Conservation (phyloP, 2,113 vertebrate genomes). For the Vulpes ferrilata region DNA sequence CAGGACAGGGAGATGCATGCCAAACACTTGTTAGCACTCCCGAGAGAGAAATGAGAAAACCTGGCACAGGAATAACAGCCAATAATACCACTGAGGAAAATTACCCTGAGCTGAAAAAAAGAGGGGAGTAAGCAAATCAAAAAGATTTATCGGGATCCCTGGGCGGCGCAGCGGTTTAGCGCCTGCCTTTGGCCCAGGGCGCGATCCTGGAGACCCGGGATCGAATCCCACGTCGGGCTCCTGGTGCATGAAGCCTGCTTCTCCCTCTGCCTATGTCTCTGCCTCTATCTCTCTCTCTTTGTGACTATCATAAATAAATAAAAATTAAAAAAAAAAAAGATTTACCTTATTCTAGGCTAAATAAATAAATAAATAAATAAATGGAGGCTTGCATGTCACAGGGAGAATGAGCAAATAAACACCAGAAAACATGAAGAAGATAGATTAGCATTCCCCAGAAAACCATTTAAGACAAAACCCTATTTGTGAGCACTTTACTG, state of each 20-base stretch:
- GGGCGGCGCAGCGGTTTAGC: too few relatives aligned
- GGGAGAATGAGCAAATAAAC: neutral
- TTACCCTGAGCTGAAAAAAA: neutral
- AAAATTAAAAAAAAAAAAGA: too few relatives aligned
- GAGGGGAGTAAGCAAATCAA: neutral
- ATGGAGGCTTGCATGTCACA: neutral
- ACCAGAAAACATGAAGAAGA: neutral
- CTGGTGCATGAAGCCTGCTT: too few relatives aligned
- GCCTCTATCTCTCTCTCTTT: too few relatives aligned
- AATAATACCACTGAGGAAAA: neutral
- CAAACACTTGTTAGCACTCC: neutral
- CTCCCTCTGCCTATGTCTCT: too few relatives aligned
- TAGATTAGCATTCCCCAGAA: neutral
- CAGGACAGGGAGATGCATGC: neutral
- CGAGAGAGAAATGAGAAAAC: neutral
- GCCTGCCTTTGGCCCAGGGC: too few relatives aligned
- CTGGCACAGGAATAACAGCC: neutral
- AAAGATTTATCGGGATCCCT: too few relatives aligned
- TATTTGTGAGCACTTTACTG: neutral
- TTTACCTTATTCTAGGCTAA: neutral
- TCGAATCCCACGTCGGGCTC: too few relatives aligned
- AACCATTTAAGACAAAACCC: neutral
- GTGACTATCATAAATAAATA: too few relatives aligned
- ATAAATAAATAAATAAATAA: neutral
- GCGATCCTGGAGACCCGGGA: too few relatives aligned